Base-by-base conservation (phyloP, 2,113 vertebrate species). In the Larimichthys polyactis region DNA sequence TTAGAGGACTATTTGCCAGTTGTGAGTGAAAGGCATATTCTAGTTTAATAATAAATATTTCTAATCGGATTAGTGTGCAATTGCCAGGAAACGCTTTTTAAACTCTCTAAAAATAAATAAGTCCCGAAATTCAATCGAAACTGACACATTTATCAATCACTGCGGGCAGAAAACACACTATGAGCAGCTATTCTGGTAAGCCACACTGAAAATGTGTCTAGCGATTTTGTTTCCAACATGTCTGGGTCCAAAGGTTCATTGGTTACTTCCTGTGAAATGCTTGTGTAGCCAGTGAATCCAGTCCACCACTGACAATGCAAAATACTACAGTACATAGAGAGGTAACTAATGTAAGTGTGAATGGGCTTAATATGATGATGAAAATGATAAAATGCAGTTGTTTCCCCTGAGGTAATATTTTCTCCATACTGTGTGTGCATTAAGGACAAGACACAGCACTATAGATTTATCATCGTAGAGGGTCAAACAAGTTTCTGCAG, bases 401-500 rank as follows among this genome's bases (percentile, higher is more conserved):
- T 40, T 36, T 36, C 36, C 62, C 44, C 4, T 29, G 1, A 57
- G 27, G 44, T 51, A 71, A 79, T 40, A 51, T 60, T 17, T 20
- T 65, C 40, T 29, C 2, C 24, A 54, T 27, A 58, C 36, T 40
- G 36, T 40, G 36, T 48, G 43, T 66, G 48, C 40, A 22, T 66
- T 69, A 12, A 55, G 11, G 75, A 55, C 11, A 59, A 32, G 58
- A 54, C 14, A 44, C 2, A 52, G 36, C 43, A 66, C 48, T 64
- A 78, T 16, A 17, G 52, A 85, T 83, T 82, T 68, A 83, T 90
- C 75, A 78, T 62, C 11, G 6, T 1, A 19, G 52, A 74, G 87
- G 87, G 88, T 90, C 85, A 85, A 82, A 79, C 14, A 1, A 79
- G 22, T 62, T 70, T 52, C 65, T 76, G 64, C 52, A 73, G 69